These are phyloP conservation scores for Chaetorhynchus papuensis DNA, from an alignment of 2,113 vertebrate species.

Conservation along the genomic window DNA sequence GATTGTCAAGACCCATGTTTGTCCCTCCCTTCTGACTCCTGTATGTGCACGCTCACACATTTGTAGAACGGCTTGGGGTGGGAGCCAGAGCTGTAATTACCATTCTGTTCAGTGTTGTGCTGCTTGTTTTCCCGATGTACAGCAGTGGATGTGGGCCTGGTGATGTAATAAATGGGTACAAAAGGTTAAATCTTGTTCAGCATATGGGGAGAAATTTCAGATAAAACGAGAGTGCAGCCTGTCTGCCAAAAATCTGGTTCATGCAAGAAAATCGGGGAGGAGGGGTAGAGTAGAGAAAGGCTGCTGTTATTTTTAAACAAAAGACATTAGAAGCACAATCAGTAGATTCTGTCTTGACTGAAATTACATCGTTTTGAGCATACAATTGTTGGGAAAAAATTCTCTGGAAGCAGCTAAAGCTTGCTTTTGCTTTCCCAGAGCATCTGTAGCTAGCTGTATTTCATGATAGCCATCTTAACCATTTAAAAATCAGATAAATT, in stretches of 20 bases:
- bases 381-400: background rate
- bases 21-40: background rate
- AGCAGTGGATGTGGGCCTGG: background rate
- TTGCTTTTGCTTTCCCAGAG: background rate
- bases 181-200: conserved; percentile 35
- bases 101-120: background rate
- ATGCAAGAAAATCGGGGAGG: background rate
- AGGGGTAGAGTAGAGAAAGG: background rate
- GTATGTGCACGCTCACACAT: accelerated
- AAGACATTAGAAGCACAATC: conserved; percentile 10
- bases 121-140: background rate
- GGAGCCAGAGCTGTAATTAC: background rate
- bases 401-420: background rate
- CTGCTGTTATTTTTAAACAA: conserved; percentile 38
- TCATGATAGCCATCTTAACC: background rate
- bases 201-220: background rate
- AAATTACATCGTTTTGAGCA: conserved; percentile 2
- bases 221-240: background rate
- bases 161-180: conserved; percentile 20
- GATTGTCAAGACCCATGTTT: accelerated
- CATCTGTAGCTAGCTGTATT: background rate
- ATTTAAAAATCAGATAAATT: background rate
- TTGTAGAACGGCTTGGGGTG: background rate
- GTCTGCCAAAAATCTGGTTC: conserved; percentile 34
- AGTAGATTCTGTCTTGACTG: conserved; percentile 37